Conservation (phyloP, 2,113 vertebrate genomes). For the Corythaixoides concolor region DNA sequence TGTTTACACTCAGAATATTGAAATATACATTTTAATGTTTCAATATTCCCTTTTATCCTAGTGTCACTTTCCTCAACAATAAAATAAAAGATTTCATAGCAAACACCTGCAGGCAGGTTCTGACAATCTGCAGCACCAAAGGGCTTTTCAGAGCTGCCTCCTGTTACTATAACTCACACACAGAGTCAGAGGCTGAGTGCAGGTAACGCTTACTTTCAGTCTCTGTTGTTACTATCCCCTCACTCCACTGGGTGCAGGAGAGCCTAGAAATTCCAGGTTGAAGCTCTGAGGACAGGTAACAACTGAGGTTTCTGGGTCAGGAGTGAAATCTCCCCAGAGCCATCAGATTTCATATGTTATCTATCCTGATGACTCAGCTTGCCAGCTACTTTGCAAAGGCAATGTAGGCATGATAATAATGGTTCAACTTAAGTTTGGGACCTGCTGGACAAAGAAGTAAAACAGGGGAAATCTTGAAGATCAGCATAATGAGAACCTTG, state of each 20-base stretch:
- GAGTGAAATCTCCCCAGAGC: conserved; percentile 56
- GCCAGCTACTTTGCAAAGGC: conserved; percentile 38
- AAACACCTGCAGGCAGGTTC: conserved; percentile 26
- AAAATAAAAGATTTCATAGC: conserved; percentile 35
- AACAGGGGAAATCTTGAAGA: not conserved
- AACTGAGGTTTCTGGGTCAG: conserved; percentile 50
- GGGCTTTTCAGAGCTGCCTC: not conserved
- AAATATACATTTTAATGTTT: conserved; percentile 25
- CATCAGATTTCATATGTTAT: conserved; percentile 56
- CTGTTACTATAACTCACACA: not conserved
- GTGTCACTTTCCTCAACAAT: not conserved
- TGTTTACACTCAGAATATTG: conserved; percentile 45
- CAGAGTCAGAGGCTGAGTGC: conserved; percentile 1
- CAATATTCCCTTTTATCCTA: conserved; percentile 25
- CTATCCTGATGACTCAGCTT: conserved; percentile 28
- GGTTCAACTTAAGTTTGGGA: conserved; percentile 13
- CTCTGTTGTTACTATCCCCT: not conserved
- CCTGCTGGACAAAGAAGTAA: conserved; percentile 35
- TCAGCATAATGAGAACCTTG: conserved; percentile 27
- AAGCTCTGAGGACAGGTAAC: conserved; percentile 30
- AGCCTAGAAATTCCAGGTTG: not conserved
- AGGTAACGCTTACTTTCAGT: conserved; percentile 38
- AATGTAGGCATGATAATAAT: conserved; percentile 15
- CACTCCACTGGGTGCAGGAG: not conserved
- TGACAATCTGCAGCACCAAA: conserved; percentile 41